Base-by-base conservation (phyloP, 2,797 vertebrate genomes). In the Sebastes flavidus region DNA sequence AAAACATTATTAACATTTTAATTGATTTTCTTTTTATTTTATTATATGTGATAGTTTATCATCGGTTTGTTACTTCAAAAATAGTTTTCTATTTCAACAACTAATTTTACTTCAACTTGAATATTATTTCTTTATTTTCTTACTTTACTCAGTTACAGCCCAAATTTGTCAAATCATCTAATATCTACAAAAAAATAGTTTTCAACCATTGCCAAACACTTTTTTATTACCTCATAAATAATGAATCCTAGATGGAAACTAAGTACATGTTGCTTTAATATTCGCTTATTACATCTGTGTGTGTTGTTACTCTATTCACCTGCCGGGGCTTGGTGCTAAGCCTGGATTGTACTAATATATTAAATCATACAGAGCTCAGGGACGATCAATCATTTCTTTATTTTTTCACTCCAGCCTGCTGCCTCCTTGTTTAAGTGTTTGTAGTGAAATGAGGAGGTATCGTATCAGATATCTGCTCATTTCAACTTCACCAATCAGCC, bases 11-110 rank as follows among this genome's bases (percentile, higher is more conserved):
- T 56, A 34, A 11, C 29, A 59, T 52, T 79, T 72, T 27, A 16
- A 32, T 68, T 46, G 36, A 6, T 77, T 70, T 62, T 60, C 7
- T 61, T 77, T 65, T 65, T 27, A 60, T 72, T 78, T 38, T 27
- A 68, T 46, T 49, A 52, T 52, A n/a, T n/a, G 36, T 20, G n/a
- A 38, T 29, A 10, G 4, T 34, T 14, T 2, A n/a, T 49, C 12
- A 83, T 34, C 22, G 1, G 12, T 38, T 72, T 69, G 25, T 66
- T 22, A n/a, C 4, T 36, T 67, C 0, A 34, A 18, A 22, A 58
- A 20, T 9, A 7, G 20, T 24, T 58, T 61, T 66, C 11, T 52
- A 72, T 59, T 49, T 25, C 29, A 49, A 55, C 58, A 63, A 56
- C 49, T 30, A 2, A 49, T 67, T 63, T 65, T 76, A 60, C 14